A percentile compares a stretch with the other conserved stretches of the same genome.
These are phyloP conservation scores for Colletes gigas DNA, from an alignment of 1,140 invertebrate genomes.

Conservation along the genomic window DNA sequence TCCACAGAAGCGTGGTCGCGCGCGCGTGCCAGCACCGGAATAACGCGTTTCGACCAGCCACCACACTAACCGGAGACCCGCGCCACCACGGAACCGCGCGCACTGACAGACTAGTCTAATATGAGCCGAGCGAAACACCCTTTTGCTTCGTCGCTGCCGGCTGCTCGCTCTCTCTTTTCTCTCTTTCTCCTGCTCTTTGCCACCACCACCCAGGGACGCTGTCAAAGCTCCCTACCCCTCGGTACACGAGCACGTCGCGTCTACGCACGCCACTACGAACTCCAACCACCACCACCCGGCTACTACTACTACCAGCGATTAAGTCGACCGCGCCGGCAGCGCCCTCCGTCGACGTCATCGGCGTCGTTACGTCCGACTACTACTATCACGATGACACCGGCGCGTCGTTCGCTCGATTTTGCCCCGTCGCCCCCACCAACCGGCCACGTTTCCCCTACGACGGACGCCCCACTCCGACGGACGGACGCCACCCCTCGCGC, in stretches of 20 bases:
- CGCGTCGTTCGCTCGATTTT: slow-evolving; percentile 53
- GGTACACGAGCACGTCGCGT: slow-evolving; percentile 28
- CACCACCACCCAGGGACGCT: not conserved
- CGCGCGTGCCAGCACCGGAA: not conserved
- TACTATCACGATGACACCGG: slow-evolving; percentile 45
- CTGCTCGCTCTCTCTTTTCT: slow-evolving; percentile 2
- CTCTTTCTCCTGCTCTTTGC: not conserved
- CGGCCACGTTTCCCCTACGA: not conserved
- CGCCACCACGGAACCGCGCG: slow-evolving; percentile 13
- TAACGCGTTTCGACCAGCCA: slow-evolving; percentile 11
- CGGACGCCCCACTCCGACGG: not conserved
- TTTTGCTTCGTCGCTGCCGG: slow-evolving; percentile 34
- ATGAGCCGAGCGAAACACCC: slow-evolving; percentile 37
- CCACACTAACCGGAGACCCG: slow-evolving; percentile 7
- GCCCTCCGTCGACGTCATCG: slow-evolving; percentile 54
- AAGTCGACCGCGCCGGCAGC: slow-evolving; percentile 51
- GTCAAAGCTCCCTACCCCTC: slow-evolving; percentile 9
- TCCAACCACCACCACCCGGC: slow-evolving; percentile 26
- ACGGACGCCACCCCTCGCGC: slow-evolving; percentile 9
- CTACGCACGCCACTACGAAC: slow-evolving; percentile 52
- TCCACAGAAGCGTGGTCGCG: slow-evolving; percentile 14
- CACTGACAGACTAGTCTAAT: slow-evolving; percentile 39
- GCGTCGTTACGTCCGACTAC: slow-evolving; percentile 51
- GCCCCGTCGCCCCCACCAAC: slow-evolving; percentile 10
- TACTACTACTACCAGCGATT: slow-evolving; percentile 42